A percentile compares a stretch with the other conserved stretches of the same genome.
Evolutionary conservation across 2,797 vertebrate genomes (phyloP).

Genomic region (Anabas testudineus): DNA sequence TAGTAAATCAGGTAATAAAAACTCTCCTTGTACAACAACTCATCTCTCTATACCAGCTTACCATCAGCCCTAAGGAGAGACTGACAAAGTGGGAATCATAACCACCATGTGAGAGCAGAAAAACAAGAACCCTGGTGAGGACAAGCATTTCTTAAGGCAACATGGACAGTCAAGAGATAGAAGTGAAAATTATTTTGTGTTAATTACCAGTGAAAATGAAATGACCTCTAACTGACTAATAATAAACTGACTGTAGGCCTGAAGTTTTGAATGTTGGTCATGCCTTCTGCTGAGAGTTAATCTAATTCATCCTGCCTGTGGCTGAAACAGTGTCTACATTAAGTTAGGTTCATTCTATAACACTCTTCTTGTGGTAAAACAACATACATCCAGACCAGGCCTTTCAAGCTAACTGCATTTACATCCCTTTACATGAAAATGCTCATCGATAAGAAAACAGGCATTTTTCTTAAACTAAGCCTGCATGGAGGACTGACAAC

Average conservation of each 20-base stretch:
- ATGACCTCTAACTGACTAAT: too few relatives aligned
- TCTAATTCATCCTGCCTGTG: not conserved
- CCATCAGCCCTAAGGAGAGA: not conserved
- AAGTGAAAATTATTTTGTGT: not conserved
- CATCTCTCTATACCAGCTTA: constrained; percentile 16
- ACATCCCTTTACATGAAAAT: too few relatives aligned
- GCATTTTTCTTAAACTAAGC: too few relatives aligned
- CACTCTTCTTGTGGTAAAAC: too few relatives aligned
- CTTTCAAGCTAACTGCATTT: too few relatives aligned
- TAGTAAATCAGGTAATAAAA: constrained; percentile 19
- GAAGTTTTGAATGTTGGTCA: not conserved
- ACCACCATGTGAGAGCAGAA: constrained; percentile 23
- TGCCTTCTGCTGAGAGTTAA: not conserved
- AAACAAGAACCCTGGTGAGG: constrained; percentile 20
- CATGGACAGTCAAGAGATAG: constrained; percentile 20
- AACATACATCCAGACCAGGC: too few relatives aligned
- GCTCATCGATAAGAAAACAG: too few relatives aligned
- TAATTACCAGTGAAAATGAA: too few relatives aligned
- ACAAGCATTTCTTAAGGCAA: constrained; percentile 14
- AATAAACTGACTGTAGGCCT: constrained; percentile 1
- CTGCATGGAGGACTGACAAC: too few relatives aligned
- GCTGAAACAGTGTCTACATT: too few relatives aligned
- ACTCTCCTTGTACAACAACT: not conserved
- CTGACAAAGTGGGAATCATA: constrained; percentile 17
- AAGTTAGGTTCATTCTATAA: too few relatives aligned